Percentiles rank a stretch among this genome's conserved stretches.
Conservation (phyloP, 1,140 invertebrate species). For the Myzus persicae region DNA sequence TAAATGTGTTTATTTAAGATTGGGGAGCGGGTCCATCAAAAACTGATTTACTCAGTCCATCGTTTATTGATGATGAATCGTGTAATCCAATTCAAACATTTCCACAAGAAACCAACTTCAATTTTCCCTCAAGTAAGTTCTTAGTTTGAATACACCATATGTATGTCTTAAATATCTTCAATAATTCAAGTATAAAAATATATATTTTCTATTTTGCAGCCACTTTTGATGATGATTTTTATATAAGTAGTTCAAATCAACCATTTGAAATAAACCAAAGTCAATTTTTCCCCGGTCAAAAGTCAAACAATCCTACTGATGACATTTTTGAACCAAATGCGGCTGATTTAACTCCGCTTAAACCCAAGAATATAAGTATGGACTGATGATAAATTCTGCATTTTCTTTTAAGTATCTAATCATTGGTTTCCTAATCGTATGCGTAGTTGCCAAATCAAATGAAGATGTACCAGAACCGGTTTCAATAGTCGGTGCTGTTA, state of each 20-base stretch:
- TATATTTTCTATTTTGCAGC: not conserved
- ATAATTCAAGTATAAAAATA: not conserved
- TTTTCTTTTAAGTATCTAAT: not conserved
- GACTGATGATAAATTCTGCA: not conserved
- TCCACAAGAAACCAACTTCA: slow-evolving; percentile 28
- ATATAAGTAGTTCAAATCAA: slow-evolving; percentile 73
- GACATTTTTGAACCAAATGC: slow-evolving; percentile 48
- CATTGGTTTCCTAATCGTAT: not conserved
- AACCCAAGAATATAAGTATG: slow-evolving; percentile 60
- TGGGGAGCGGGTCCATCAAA: slow-evolving; percentile 49
- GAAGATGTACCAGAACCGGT: slow-evolving; percentile 46
- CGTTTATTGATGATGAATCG: slow-evolving; percentile 40
- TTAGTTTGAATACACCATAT: not conserved
- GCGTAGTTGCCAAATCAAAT: slow-evolving; percentile 20
- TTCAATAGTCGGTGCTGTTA: not conserved
- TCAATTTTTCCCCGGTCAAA: slow-evolving; percentile 75
- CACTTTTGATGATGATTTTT: slow-evolving; percentile 63
- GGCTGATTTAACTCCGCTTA: slow-evolving; percentile 60
- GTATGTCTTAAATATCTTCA: not conserved
- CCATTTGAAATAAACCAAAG: slow-evolving; percentile 75
- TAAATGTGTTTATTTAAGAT: slow-evolving; percentile 18
- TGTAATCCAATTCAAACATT: not conserved
- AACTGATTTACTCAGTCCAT: not conserved
- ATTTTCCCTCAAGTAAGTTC: slow-evolving; percentile 12
- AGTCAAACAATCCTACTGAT: not conserved